Conservation (phyloP, 2,113 vertebrate species). For the Rhinogobius similis region DNA sequence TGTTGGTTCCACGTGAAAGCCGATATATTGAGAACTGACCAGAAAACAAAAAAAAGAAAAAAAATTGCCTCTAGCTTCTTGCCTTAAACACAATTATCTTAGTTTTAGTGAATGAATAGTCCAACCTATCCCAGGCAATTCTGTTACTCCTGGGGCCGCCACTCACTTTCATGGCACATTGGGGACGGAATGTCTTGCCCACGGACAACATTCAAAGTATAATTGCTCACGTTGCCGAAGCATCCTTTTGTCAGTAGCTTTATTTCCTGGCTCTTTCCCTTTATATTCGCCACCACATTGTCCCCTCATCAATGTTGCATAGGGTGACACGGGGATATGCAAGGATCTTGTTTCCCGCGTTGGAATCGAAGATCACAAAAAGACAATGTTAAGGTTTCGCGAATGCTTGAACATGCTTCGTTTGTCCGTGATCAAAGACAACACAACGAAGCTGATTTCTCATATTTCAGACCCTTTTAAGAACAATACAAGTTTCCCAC, state of each 20-base stretch:
- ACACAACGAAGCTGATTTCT: neutral
- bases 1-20: too few relatives aligned
- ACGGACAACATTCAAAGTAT: too few relatives aligned
- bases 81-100: too few relatives aligned
- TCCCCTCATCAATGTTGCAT: constrained; percentile 43
- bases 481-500: too few relatives aligned
- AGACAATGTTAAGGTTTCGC: neutral
- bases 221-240: neutral
- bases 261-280: constrained; percentile 26
- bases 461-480: neutral
- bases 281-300: neutral
- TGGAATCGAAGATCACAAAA: constrained; percentile 9
- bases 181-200: too few relatives aligned
- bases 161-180: too few relatives aligned
- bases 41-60: too few relatives aligned
- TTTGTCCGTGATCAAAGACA: neutral
- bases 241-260: constrained; percentile 15
- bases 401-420: neutral
- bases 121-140: too few relatives aligned
- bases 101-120: too few relatives aligned
- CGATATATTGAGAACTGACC: too few relatives aligned
- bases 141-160: too few relatives aligned
- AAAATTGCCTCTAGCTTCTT: too few relatives aligned
- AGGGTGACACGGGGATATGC: constrained; percentile 10
- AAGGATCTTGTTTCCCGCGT: constrained; percentile 23